phyloP scores from a whole-genome alignment of 2,797 vertebrate species.

The Pseudochirops cupreus region DNA sequence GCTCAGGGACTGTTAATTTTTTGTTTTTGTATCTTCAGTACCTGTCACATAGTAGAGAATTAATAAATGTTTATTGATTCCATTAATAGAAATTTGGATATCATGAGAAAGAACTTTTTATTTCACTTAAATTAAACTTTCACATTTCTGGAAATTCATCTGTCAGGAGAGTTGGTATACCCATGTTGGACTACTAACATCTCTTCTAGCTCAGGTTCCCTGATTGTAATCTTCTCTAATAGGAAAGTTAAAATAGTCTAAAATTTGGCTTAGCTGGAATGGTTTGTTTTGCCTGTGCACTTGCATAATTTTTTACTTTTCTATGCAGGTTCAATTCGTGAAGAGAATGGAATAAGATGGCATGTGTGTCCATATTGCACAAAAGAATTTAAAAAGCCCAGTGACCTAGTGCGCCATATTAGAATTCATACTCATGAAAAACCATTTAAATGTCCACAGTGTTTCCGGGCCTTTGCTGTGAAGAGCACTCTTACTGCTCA shows the following conservation, averaged over 20 bases:
- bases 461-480: constrained; percentile 98
- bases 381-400: constrained; percentile 99
- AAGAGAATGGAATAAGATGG: constrained; percentile 97
- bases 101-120: background rate
- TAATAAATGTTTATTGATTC: background rate
- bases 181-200: background rate
- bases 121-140: background rate
- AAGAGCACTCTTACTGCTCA: constrained; percentile 99
- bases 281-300: background rate
- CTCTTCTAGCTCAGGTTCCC: background rate
- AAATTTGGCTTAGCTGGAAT: background rate
- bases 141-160: background rate
- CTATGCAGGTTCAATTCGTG: constrained; percentile 93
- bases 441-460: constrained; percentile 99
- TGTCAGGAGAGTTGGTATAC: background rate
- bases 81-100: background rate
- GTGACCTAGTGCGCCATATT: constrained; percentile 97
- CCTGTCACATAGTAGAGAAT: background rate
- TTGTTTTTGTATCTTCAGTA: background rate
- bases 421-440: constrained; percentile 99
- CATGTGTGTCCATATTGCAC: constrained; percentile 97
- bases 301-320: constrained; percentile 10
- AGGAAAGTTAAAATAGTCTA: background rate
- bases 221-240: background rate
- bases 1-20: background rate